Base-by-base conservation (phyloP, 2,797 vertebrate genomes). In the Lagocephalus sceleratus region DNA sequence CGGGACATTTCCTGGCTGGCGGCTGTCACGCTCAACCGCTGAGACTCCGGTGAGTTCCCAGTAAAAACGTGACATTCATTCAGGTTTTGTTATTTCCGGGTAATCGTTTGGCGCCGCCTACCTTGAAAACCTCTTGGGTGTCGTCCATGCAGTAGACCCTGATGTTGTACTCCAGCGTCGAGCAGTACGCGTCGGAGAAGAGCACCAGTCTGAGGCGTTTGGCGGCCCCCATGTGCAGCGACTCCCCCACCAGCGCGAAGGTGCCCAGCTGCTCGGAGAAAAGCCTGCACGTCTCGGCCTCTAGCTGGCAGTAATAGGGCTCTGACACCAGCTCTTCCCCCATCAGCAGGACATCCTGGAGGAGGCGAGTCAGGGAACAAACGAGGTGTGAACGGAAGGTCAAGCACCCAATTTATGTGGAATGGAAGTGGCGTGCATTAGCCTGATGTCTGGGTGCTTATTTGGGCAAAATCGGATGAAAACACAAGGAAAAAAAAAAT, bases 71-170 rank as follows among this genome's bases (percentile, higher is more conserved):
- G 40, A 17, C 6, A 19, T 19, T 41, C 39, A 17, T 17, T 41
- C 16, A 2, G 15, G 16, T 1, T 41, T 42, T 19, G 40, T 19
- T n/a, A 7, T 17, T 2, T 42, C 40, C 40, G 1, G n/a, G 16
- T n/a, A 16, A 40, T 4, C 43, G 53, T 61, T 50, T 60, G 55
- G 57, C 54, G 47, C 38, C 19, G 10, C 73, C 82, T 89, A 99
- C 97, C 95, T 98, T 97, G 74, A 99, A 93, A 42, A 95, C 93
- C 0, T 99, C 95, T 11, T 95, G 94, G 1, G 96, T 97, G 90
- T 99, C 96, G 0, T 96, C 94, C 82, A 97, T 95, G 87, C 97
- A 99, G 90, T 99, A 99, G 55, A 99, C 92, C 0, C 97, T 92
- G 88, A 99, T 93, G 89, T 92, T 95, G 91, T 99, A 99, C 85